A percentile compares a stretch with the other conserved stretches of the same genome.
These are phyloP conservation scores for Antitype chi DNA, from an alignment of 2,888 invertebrate genomes.

Conservation along the genomic window DNA sequence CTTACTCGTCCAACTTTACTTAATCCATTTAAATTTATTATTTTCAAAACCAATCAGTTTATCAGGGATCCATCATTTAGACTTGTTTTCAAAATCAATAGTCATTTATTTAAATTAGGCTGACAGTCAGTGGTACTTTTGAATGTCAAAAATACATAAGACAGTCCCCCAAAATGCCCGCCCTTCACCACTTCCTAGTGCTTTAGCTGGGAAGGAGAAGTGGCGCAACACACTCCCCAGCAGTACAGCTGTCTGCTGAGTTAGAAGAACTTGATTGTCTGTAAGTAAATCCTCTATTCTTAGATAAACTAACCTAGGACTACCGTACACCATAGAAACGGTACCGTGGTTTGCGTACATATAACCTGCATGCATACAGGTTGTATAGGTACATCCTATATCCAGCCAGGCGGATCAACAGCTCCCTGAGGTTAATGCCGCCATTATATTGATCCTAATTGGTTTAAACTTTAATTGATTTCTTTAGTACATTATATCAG, in stretches of 20 bases:
- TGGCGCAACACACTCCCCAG: too few relatives aligned
- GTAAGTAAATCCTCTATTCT: neutral
- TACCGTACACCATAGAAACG: neutral
- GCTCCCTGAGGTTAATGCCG: constrained; percentile 25
- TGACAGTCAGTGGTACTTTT: too few relatives aligned
- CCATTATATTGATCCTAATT: constrained; percentile 47
- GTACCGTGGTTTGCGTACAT: constrained; percentile 10
- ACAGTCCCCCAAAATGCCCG: too few relatives aligned
- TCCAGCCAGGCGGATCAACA: neutral
- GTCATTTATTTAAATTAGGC: too few relatives aligned
- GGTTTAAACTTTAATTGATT: constrained; percentile 58
- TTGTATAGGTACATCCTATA: neutral
- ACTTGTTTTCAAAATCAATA: too few relatives aligned
- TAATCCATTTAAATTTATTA: too few relatives aligned
- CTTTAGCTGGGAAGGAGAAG: too few relatives aligned
- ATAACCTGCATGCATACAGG: neutral
- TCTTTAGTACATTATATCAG: constrained; percentile 32
- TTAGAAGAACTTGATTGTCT: too few relatives aligned
- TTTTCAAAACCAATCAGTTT: neutral
- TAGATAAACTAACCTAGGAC: constrained; percentile 16
- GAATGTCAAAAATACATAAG: too few relatives aligned
- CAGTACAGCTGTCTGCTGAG: too few relatives aligned
- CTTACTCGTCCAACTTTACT: neutral
- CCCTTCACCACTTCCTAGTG: too few relatives aligned
- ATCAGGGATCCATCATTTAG: neutral